Percentiles rank a stretch among this genome's conserved stretches.
Conservation (phyloP, 2,888 invertebrate species). For the Erebia aethiops region DNA sequence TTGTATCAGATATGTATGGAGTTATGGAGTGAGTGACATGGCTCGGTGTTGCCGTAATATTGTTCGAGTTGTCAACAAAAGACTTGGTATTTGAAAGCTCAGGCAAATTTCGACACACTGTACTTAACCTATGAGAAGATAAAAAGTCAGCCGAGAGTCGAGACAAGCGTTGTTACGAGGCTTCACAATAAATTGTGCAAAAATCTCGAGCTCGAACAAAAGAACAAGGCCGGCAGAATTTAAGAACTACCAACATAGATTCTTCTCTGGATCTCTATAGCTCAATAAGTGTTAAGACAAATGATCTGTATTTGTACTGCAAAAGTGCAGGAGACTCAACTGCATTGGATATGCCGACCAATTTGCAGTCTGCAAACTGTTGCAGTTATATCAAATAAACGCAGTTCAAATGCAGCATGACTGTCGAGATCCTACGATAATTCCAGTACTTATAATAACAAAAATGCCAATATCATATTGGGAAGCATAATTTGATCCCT, state of each 20-base stretch:
- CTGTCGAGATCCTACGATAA: too few relatives aligned
- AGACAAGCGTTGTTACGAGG: background rate
- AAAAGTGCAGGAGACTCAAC: too few relatives aligned
- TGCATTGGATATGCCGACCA: too few relatives aligned
- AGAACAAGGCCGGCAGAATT: background rate
- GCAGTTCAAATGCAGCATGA: too few relatives aligned
- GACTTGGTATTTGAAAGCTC: conserved; percentile 19
- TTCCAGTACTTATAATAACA: too few relatives aligned
- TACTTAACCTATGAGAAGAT: conserved; percentile 3
- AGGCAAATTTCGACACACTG: conserved; percentile 18
- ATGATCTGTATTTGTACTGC: too few relatives aligned
- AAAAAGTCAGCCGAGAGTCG: background rate
- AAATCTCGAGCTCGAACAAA: background rate
- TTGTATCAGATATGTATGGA: conserved; percentile 39
- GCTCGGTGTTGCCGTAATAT: conserved; percentile 15
- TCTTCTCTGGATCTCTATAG: too few relatives aligned
- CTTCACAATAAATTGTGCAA: background rate
- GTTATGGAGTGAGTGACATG: conserved; percentile 25
- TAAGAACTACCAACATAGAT: background rate
- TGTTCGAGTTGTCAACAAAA: conserved; percentile 17
- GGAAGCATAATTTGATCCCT: too few relatives aligned
- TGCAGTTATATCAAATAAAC: too few relatives aligned
- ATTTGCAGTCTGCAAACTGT: too few relatives aligned
- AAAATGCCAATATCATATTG: too few relatives aligned
- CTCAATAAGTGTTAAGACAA: too few relatives aligned